Evolutionary conservation across 2,113 vertebrate genomes (phyloP).

Genomic region (Mastomys natalensis): DNA sequence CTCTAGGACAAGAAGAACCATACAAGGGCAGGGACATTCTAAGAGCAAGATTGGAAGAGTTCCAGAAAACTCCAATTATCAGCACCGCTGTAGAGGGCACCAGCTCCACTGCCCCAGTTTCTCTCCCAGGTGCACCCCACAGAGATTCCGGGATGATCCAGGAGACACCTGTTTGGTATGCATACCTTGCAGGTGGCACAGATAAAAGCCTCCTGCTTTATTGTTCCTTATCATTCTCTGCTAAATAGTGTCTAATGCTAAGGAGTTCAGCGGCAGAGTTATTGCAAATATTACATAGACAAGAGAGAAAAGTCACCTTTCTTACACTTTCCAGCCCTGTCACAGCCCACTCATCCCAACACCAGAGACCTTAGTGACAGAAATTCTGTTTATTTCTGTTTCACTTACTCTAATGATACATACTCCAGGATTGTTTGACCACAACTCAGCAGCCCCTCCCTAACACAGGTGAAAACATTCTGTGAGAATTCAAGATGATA

Average conservation of each 20-base stretch:
- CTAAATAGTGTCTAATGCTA: slow-evolving; percentile 33
- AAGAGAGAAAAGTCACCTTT: not conserved
- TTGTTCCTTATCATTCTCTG: not conserved
- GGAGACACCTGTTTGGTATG: not conserved
- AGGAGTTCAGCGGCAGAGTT: slow-evolving; percentile 37
- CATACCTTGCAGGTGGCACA: not conserved
- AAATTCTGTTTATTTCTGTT: not conserved
- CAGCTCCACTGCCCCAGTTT: not conserved
- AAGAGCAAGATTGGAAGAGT: not conserved
- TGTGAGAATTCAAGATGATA: not conserved
- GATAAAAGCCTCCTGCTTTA: not conserved
- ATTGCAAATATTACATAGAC: slow-evolving; percentile 42
- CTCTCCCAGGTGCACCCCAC: not conserved
- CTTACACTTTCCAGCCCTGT: not conserved
- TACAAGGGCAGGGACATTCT: slow-evolving; percentile 59
- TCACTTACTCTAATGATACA: not conserved
- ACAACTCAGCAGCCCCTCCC: fast-evolving
- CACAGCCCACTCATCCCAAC: not conserved
- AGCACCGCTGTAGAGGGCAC: too few species aligned
- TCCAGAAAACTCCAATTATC: not conserved
- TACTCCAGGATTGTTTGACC: not conserved
- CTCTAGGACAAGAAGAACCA: slow-evolving; percentile 63
- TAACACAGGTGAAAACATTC: not conserved
- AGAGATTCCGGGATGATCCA: not conserved
- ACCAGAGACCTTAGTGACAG: not conserved